A percentile compares a stretch with the other conserved stretches of the same genome.
These are phyloP conservation scores for Poeciliopsis paucimaculata DNA, from an alignment of 2,797 vertebrate species.

Conservation along the genomic window DNA sequence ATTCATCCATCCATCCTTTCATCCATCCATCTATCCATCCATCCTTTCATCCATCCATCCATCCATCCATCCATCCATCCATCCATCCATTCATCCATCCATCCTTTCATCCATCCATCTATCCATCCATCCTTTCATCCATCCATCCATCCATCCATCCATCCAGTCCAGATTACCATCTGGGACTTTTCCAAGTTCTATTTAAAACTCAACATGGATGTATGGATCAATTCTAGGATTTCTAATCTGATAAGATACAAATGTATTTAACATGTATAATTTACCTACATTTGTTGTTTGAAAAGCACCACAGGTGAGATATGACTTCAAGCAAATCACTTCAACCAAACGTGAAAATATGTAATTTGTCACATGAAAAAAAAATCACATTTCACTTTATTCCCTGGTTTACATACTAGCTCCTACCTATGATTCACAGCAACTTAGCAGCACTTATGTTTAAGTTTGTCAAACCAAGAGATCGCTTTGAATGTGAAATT, in stretches of 20 bases:
- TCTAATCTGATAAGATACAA: background rate
- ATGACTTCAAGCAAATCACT: background rate
- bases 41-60: no score
- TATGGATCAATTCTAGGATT: background rate
- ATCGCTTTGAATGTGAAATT: constrained; percentile 4
- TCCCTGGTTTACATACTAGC: background rate
- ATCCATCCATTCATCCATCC: no score
- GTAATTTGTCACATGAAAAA: background rate
- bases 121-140: no score
- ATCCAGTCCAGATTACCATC: no score
- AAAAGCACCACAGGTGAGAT: background rate
- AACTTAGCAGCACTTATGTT: constrained; percentile 6
- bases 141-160: no score
- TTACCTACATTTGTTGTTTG: background rate
- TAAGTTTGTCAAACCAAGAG: background rate
- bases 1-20: no score
- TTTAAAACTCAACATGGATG: background rate
- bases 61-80: no score
- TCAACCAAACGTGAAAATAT: background rate
- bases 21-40: no score
- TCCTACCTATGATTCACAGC: background rate
- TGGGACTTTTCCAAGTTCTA: background rate
- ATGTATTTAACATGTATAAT: background rate
- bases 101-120: no score
- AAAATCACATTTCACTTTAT: background rate